Percentiles rank a stretch among this genome's conserved stretches.
These are phyloP conservation scores for Brachionus plicatilis DNA, from an alignment of 1,140 invertebrate species.

Conservation along the genomic window DNA sequence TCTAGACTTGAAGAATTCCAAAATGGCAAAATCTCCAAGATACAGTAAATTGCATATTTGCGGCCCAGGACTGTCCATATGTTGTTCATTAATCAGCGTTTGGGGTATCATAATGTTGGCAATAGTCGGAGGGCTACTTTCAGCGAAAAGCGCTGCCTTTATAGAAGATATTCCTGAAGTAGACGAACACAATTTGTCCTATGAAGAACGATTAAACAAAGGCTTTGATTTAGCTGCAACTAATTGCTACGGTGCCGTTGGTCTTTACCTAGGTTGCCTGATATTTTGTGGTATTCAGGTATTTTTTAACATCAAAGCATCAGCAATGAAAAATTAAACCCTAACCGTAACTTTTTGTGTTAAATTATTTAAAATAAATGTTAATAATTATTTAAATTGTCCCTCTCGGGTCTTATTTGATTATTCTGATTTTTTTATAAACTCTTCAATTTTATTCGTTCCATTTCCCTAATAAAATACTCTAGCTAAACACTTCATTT, in stretches of 20 bases:
- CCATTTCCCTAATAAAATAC: not conserved
- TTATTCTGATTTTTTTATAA: not conserved
- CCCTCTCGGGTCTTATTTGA: not conserved
- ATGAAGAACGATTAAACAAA: not conserved
- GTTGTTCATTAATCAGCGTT: constrained; percentile 19
- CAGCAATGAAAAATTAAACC: constrained; percentile 20
- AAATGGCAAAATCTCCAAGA: constrained; percentile 26
- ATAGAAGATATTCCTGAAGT: constrained; percentile 27
- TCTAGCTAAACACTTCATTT: not conserved
- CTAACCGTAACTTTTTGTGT: not conserved
- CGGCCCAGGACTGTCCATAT: constrained; percentile 24
- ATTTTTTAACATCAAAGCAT: constrained; percentile 4
- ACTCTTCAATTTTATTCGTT: not conserved
- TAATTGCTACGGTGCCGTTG: constrained; percentile 39
- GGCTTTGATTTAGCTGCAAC: not conserved
- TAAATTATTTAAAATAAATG: not conserved
- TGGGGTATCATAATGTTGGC: constrained; percentile 41
- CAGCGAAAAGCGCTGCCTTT: constrained; percentile 20
- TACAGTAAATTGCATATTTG: constrained; percentile 26
- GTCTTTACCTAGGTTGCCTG: constrained; percentile 5
- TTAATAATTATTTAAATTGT: not conserved
- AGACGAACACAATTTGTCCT: constrained; percentile 4
- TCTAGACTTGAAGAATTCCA: not conserved
- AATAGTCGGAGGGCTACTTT: constrained; percentile 19
- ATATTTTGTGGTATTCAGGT: constrained; percentile 29